phyloP scores from a whole-genome alignment of 2,113 vertebrate genomes.

The Cichladusa arquata region DNA sequence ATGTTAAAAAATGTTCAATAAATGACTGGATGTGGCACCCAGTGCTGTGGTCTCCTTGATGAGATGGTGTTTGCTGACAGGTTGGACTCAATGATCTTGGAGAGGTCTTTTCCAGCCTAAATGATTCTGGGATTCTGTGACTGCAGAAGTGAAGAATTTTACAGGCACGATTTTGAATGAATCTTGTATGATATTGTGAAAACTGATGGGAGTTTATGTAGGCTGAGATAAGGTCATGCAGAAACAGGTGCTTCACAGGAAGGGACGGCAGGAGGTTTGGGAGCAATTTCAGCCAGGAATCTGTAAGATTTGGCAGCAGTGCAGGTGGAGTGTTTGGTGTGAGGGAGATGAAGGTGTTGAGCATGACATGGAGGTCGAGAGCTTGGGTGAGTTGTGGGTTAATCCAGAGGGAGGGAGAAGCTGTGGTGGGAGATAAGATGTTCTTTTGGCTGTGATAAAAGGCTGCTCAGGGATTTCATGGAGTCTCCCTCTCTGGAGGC shows the following conservation, averaged over 20 bases:
- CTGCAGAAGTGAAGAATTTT: background rate
- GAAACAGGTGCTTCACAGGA: background rate
- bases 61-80: background rate
- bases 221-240: background rate
- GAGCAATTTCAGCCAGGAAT: background rate
- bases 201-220: background rate
- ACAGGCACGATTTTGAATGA: background rate
- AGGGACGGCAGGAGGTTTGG: background rate
- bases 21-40: accelerated
- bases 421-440: constrained; percentile 8
- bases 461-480: background rate
- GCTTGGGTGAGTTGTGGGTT: background rate
- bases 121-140: background rate
- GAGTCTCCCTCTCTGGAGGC: background rate
- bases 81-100: background rate
- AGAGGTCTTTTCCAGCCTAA: background rate
- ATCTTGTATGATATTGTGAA: background rate
- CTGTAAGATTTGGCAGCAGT: background rate
- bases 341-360: background rate
- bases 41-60: background rate
- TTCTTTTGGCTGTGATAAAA: background rate
- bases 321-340: background rate
- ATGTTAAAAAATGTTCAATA: background rate
- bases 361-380: accelerated
- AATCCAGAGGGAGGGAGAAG: background rate